Evolutionary conservation across 35 echinoderm and acorn worm species (phyloP).

Genomic region (Chiridota heheva): DNA sequence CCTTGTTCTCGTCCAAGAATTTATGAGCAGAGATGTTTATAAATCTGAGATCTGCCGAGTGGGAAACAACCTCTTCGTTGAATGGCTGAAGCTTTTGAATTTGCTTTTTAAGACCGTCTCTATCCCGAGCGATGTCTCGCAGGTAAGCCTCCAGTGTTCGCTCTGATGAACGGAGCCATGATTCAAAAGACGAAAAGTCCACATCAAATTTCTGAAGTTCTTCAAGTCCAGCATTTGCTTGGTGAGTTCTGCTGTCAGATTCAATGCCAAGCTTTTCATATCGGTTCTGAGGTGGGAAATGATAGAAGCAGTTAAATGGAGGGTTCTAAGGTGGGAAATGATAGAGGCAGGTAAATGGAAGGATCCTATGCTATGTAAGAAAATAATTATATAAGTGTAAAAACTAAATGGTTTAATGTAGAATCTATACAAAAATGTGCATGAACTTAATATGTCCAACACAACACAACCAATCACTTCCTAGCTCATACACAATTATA

Average conservation of each 20-base stretch:
- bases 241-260: slow-evolving; percentile 70
- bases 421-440: too few species aligned
- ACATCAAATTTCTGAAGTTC: slow-evolving; percentile 97
- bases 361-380: too few species aligned
- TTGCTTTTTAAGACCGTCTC: slow-evolving; percentile 82
- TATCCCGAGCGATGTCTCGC: slow-evolving; percentile 75
- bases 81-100: slow-evolving; percentile 84
- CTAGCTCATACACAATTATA: too few species aligned
- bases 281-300: slow-evolving; percentile 23
- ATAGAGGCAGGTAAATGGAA: too few species aligned
- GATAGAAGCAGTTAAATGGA: too few species aligned
- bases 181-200: slow-evolving; percentile 84
- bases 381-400: too few species aligned
- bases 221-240: slow-evolving; percentile 65
- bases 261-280: slow-evolving; percentile 70
- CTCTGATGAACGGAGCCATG: slow-evolving; percentile 85
- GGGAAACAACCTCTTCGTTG: slow-evolving; percentile 91
- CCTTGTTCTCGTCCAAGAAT: slow-evolving; percentile 86
- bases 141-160: slow-evolving; percentile 82
- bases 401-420: too few species aligned
- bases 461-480: too few species aligned
- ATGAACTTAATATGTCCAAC: too few species aligned
- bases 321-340: too few species aligned
- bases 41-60: slow-evolving; percentile 93
- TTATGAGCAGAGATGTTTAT: slow-evolving; percentile 97